A percentile compares a stretch with the other conserved stretches of the same genome.
phyloP scores from a whole-genome alignment of 2,888 invertebrate species.

The Agrochola litura region DNA sequence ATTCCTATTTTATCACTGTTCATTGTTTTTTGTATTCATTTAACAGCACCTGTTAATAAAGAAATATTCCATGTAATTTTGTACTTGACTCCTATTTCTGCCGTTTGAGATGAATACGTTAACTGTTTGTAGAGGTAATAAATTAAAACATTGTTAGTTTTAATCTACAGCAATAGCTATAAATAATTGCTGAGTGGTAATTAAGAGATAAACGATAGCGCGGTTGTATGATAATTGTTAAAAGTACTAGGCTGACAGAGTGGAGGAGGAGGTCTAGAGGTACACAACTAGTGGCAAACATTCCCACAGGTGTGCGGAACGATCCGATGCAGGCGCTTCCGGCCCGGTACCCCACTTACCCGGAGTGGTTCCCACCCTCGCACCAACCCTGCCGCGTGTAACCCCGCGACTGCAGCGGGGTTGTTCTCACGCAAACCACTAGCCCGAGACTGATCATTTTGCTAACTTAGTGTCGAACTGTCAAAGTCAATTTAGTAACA shows the following conservation, averaged over 20 bases:
- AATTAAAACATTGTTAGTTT: constrained; percentile 50
- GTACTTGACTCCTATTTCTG: constrained; percentile 69
- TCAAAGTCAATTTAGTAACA: constrained; percentile 49
- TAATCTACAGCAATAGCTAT: constrained; percentile 45
- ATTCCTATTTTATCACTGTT: constrained; percentile 78
- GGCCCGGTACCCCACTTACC: constrained; percentile 85
- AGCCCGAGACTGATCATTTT: constrained; percentile 83
- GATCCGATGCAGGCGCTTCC: constrained; percentile 87
- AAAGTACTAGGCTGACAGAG: constrained; percentile 65
- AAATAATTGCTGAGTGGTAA: constrained; percentile 60
- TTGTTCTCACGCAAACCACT: constrained; percentile 86
- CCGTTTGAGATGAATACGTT: constrained; percentile 56
- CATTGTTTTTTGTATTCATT: constrained; percentile 67
- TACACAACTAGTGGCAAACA: constrained; percentile 82
- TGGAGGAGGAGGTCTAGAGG: constrained; percentile 67
- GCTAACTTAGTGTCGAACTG: constrained; percentile 75
- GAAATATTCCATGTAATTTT: constrained; percentile 70
- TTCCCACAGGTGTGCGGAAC: constrained; percentile 88
- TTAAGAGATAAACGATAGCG: constrained; percentile 63
- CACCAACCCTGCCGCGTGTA: constrained; percentile 68
- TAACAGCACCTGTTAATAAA: constrained; percentile 75
- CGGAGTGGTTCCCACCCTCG: constrained; percentile 72
- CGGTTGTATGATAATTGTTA: constrained; percentile 45
- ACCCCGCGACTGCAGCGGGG: constrained; percentile 66
- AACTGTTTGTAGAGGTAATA: constrained; percentile 48